Evolutionary conservation across 2,888 invertebrate species (phyloP).

Genomic region (Julus scanicus): DNA sequence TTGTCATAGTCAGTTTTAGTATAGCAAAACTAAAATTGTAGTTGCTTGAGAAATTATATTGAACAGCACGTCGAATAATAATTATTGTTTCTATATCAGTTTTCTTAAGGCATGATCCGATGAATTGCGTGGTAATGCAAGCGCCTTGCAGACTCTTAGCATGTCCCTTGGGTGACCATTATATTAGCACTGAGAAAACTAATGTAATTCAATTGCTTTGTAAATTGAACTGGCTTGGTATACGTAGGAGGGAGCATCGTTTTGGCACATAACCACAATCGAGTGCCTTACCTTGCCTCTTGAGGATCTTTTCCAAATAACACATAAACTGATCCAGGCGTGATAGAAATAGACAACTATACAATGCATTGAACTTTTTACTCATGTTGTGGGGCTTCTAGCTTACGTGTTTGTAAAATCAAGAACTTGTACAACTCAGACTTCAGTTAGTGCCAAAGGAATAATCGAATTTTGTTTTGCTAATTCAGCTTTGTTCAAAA

Average conservation of each 20-base stretch:
- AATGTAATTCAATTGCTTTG: constrained; percentile 33
- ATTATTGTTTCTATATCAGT: not conserved
- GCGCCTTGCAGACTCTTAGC: not conserved
- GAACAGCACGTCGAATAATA: not conserved
- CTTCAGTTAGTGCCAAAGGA: too few species aligned
- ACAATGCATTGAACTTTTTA: not conserved
- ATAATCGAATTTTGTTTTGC: too few species aligned
- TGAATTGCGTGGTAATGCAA: not conserved
- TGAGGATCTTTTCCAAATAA: constrained; percentile 19
- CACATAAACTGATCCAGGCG: constrained; percentile 27
- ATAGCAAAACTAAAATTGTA: too few species aligned
- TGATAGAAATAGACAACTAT: constrained; percentile 7
- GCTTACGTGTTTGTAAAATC: too few species aligned
- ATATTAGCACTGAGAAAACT: not conserved
- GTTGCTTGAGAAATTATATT: too few species aligned
- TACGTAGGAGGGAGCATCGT: not conserved
- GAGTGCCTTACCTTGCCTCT: constrained; percentile 4
- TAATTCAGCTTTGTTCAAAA: too few species aligned
- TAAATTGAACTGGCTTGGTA: not conserved
- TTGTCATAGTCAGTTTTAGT: too few species aligned
- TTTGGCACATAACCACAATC: constrained; percentile 2
- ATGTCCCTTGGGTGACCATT: not conserved
- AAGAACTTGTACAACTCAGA: too few species aligned
- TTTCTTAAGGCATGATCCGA: not conserved
- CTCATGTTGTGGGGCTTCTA: not conserved